phyloP scores from a whole-genome alignment of 2,797 vertebrate genomes.

The Aythya fuligula region DNA sequence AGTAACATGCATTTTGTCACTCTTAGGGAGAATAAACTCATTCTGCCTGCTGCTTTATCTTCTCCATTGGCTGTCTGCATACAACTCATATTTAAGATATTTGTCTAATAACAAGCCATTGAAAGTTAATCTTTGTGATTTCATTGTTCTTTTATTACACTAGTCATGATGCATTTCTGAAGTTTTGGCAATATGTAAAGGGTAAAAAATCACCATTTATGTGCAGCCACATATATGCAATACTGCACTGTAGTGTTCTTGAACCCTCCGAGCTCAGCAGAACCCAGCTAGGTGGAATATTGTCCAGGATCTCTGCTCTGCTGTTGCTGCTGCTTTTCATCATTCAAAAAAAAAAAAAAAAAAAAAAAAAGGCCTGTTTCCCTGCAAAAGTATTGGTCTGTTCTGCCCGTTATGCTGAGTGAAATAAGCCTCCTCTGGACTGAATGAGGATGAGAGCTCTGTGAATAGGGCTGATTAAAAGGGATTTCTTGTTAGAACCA shows the following conservation, averaged over 20 bases:
- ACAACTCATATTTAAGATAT: neutral
- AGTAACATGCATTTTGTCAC: neutral
- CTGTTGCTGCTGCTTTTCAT: neutral
- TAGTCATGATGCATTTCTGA: neutral
- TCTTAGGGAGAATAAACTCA: neutral
- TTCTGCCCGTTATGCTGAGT: neutral
- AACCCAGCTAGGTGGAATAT: neutral
- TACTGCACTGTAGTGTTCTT: neutral
- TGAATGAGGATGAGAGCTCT: neutral
- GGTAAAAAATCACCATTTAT: neutral
- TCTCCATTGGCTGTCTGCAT: neutral
- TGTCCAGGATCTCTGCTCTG: neutral
- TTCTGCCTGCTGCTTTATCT: neutral
- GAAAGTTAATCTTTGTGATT: neutral
- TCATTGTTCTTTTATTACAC: neutral
- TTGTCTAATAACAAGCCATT: neutral
- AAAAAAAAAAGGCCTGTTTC: neutral
- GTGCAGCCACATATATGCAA: neutral
- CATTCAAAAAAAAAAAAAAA: neutral
- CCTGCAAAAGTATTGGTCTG: neutral
- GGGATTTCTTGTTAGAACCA: neutral
- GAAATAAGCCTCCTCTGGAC: neutral
- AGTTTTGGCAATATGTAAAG: neutral
- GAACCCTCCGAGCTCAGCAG: neutral
- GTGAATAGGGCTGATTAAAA: neutral